phyloP scores from a whole-genome alignment of 2,113 vertebrate species.

The Lamprologus tigripictilis region DNA sequence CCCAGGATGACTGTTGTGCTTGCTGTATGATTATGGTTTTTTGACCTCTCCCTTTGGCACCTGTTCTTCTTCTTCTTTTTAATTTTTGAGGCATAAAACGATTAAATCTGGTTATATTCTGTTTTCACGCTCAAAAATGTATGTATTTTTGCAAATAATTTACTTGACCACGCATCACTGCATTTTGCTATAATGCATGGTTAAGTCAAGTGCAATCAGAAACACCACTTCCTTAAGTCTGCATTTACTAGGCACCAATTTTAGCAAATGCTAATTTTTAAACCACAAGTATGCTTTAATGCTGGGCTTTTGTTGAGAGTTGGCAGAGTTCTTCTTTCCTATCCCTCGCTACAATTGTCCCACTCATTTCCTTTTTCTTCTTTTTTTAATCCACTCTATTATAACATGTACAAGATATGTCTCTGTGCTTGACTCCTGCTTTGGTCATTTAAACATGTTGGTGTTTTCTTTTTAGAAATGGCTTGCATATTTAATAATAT shows the following conservation, averaged over 20 bases:
- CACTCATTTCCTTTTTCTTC: background rate
- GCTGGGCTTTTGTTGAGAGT: background rate
- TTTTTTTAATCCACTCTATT: background rate
- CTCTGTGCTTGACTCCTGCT: background rate
- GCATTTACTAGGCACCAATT: background rate
- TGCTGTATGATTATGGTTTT: slow-evolving; percentile 57
- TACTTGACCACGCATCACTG: background rate
- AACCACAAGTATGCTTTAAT: slow-evolving; percentile 47
- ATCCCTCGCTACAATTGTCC: background rate
- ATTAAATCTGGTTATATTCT: background rate
- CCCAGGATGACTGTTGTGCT: slow-evolving; percentile 51
- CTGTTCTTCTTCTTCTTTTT: background rate
- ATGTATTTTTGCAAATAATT: background rate
- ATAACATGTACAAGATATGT: background rate
- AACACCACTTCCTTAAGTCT: background rate
- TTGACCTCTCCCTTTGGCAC: slow-evolving; percentile 42
- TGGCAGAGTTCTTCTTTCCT: background rate
- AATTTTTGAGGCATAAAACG: background rate
- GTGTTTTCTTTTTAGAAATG: background rate
- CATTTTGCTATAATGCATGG: background rate
- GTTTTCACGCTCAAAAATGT: background rate
- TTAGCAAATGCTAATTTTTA: background rate
- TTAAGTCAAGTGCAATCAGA: background rate
- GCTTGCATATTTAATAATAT: background rate
- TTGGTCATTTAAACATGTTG: background rate